A percentile compares a stretch with the other conserved stretches of the same genome.
Evolutionary conservation across 2,797 vertebrate genomes (phyloP).

Genomic region (Rhyacichthys aspro): DNA sequence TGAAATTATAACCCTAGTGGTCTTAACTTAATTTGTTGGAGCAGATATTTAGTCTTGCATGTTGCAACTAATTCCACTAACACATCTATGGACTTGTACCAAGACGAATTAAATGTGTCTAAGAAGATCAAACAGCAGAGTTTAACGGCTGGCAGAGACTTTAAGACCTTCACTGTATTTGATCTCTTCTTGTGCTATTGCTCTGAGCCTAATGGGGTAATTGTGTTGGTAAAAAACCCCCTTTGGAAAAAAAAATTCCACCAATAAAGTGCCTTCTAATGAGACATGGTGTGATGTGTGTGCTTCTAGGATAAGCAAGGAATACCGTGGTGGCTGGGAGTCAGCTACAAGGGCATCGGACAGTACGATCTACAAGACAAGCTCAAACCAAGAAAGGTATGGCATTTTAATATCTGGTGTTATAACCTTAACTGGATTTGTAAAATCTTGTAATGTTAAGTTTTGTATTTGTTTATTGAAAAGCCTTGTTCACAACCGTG

Average conservation of each 20-base stretch:
- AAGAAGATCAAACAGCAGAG: conserved; percentile 64
- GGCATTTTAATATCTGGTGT: conserved; percentile 26
- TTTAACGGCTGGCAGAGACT: conserved; percentile 48
- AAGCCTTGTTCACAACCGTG: conserved; percentile 4
- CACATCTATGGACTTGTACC: conserved; percentile 28
- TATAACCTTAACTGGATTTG: conserved; percentile 3
- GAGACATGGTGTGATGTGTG: conserved; percentile 33
- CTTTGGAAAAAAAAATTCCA: conserved; percentile 12
- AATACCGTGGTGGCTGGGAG: conserved; percentile 98
- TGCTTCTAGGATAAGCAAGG: conserved; percentile 93
- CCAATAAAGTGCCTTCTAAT: conserved; percentile 59
- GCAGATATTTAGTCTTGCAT: conserved; percentile 11
- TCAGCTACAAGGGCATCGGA: conserved; percentile 96
- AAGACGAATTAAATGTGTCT: conserved; percentile 57
- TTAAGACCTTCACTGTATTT: conserved; percentile 54
- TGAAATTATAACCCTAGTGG: too few species aligned
- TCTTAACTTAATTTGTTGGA: background rate
- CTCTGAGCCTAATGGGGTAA: conserved; percentile 60
- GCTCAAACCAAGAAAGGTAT: conserved; percentile 96
- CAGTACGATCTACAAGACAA: conserved; percentile 98
- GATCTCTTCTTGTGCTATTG: conserved; percentile 62
- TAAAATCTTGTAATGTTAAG: background rate
- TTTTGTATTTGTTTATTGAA: conserved; percentile 8
- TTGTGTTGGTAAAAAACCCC: conserved; percentile 47
- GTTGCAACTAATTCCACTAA: conserved; percentile 24